phyloP scores from a whole-genome alignment of 2,113 vertebrate species.

The Alosa alosa region DNA sequence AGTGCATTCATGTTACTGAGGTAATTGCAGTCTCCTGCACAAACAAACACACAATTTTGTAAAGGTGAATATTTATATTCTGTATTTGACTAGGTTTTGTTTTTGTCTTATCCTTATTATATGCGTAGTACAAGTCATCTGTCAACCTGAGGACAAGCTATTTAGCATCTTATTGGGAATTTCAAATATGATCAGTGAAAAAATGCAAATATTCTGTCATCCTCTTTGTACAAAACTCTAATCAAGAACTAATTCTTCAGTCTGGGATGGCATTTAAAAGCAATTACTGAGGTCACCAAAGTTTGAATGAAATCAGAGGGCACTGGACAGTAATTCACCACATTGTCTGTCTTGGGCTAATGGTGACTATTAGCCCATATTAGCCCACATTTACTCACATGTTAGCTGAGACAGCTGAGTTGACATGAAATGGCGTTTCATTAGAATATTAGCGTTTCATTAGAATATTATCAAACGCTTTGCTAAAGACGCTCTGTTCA shows the following conservation, averaged over 20 bases:
- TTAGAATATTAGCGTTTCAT: not conserved
- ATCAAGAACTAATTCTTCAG: not conserved
- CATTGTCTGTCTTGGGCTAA: not conserved
- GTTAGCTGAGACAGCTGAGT: not conserved
- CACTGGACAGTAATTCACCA: not conserved
- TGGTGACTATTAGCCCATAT: not conserved
- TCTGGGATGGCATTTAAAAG: slow-evolving; percentile 2
- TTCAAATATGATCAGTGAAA: not conserved
- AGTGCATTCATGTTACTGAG: not conserved
- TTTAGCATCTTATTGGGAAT: not conserved
- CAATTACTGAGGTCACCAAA: not conserved
- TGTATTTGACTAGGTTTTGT: not conserved
- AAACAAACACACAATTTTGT: no score
- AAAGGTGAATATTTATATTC: not conserved
- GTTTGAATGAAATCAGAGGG: not conserved
- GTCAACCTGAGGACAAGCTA: not conserved
- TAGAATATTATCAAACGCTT: not conserved
- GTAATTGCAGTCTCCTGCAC: no score
- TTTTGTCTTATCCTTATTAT: not conserved
- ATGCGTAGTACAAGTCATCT: not conserved
- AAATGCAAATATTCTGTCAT: not conserved
- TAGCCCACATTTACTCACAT: slow-evolving; percentile 3
- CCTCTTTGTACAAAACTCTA: not conserved
- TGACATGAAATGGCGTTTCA: not conserved
- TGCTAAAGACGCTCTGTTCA: not conserved